Evolutionary conservation across 2,797 vertebrate species (phyloP).

Genomic region (Pipistrellus pygmaeus): DNA sequence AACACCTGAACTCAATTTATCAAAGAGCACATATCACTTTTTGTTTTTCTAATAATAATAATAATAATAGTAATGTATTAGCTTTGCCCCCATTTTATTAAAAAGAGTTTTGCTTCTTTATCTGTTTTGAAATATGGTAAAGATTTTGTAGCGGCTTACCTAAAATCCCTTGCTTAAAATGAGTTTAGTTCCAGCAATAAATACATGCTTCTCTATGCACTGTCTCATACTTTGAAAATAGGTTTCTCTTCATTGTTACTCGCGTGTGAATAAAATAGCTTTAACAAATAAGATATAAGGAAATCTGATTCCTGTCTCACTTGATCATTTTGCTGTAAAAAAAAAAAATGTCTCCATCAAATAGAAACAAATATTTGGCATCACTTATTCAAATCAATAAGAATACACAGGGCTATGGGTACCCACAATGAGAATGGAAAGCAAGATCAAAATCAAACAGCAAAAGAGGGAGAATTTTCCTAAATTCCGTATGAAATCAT

Average conservation of each 20-base stretch:
- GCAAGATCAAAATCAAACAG: neutral
- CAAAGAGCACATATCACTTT: neutral
- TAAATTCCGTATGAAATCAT: neutral
- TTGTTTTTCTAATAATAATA: neutral
- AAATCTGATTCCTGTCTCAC: neutral
- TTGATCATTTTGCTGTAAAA: neutral
- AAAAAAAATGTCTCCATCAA: neutral
- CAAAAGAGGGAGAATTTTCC: neutral
- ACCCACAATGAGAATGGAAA: neutral
- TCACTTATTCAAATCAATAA: neutral
- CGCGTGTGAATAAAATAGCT: neutral
- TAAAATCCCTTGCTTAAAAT: conserved; percentile 19
- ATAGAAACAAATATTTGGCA: neutral
- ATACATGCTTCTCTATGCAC: neutral
- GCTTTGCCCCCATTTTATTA: neutral
- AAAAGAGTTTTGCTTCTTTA: neutral
- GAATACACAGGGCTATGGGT: neutral
- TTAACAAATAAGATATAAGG: neutral
- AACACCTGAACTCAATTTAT: neutral
- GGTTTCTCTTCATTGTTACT: neutral
- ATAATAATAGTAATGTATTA: neutral
- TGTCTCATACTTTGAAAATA: neutral
- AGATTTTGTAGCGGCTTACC: neutral
- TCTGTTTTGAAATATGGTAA: neutral
- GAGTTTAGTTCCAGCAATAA: conserved; percentile 32